Conservation (phyloP, 2,797 vertebrate species). For the Dermochelys coriacea region DNA sequence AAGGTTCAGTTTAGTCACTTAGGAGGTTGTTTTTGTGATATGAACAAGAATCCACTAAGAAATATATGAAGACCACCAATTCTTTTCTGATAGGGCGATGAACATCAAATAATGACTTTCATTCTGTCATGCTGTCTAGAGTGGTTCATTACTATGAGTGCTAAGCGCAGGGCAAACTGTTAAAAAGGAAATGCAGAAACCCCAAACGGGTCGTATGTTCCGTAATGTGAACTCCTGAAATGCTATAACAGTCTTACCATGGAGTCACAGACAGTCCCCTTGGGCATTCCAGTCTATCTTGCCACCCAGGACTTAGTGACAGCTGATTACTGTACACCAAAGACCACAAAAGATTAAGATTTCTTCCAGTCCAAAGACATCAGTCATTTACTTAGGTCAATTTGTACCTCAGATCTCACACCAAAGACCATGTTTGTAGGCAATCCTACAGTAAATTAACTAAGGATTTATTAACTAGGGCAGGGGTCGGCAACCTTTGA, state of each 20-base stretch:
- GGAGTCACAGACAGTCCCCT: no score
- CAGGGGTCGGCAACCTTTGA: neutral
- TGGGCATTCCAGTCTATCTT: neutral
- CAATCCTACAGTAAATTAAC: neutral
- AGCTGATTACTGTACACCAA: neutral
- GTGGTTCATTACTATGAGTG: neutral
- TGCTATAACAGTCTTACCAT: neutral
- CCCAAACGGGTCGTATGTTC: neutral
- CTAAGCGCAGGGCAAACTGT: neutral
- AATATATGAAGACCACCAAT: neutral
- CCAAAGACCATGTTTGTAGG: no score
- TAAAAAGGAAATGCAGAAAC: neutral
- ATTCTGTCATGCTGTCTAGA: neutral
- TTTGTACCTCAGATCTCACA: neutral
- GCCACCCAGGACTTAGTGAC: neutral
- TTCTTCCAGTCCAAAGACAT: neutral
- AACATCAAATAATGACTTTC: neutral
- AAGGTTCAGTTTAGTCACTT: fast-evolving
- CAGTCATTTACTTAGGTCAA: neutral
- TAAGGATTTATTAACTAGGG: neutral
- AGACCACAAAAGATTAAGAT: neutral
- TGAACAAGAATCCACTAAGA: neutral
- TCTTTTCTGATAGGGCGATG: neutral
- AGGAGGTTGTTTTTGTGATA: neutral
- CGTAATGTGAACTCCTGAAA: neutral